Evolutionary conservation across 2,113 vertebrate genomes (phyloP).

Genomic region (Anas platyrhynchos): DNA sequence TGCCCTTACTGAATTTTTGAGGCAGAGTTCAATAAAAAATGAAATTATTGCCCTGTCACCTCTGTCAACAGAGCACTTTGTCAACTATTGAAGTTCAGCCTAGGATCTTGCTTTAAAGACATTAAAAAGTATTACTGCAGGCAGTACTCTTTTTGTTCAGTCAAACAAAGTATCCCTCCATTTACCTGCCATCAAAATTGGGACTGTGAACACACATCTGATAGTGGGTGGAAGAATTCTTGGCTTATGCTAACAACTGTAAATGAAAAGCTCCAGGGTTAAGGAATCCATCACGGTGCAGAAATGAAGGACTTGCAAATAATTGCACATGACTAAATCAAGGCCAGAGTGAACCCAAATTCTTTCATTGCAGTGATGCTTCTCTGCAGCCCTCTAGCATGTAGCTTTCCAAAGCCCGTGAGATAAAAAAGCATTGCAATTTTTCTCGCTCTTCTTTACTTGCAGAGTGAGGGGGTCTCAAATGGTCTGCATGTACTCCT

Average conservation of each 20-base stretch:
- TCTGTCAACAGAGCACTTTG: neutral
- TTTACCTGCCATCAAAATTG: neutral
- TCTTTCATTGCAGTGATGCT: neutral
- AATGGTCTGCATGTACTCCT: neutral
- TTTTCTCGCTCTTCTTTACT: neutral
- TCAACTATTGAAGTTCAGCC: neutral
- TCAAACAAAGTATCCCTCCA: neutral
- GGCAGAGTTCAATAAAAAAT: slow-evolving; percentile 5
- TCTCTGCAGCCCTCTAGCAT: neutral
- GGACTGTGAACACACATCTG: neutral
- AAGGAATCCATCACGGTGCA: neutral
- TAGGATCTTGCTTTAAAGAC: neutral
- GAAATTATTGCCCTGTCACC: neutral
- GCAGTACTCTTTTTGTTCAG: neutral
- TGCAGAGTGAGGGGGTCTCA: neutral
- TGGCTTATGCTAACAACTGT: neutral
- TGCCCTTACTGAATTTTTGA: slow-evolving; percentile 27
- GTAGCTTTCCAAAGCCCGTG: neutral
- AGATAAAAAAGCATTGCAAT: neutral
- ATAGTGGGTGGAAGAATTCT: neutral
- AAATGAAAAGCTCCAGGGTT: neutral
- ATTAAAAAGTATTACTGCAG: neutral
- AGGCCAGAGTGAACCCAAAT: neutral
- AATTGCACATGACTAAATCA: neutral
- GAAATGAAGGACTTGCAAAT: neutral